Percentiles rank a stretch among this genome's conserved stretches.
Evolutionary conservation across 2,113 vertebrate species (phyloP).

Genomic region (Columba livia): DNA sequence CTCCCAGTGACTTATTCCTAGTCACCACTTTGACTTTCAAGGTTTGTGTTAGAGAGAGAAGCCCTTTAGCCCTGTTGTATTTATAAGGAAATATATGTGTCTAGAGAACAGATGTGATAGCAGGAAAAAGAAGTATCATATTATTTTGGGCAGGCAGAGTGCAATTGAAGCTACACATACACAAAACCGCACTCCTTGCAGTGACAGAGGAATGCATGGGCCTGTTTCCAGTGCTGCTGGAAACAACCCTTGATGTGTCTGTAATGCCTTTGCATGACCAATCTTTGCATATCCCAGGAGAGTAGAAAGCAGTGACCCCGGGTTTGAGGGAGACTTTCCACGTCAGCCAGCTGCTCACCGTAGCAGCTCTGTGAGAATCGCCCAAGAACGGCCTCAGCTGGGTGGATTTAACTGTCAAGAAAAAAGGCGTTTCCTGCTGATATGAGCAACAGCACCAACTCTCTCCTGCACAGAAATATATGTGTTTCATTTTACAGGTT

Average conservation of each 20-base stretch:
- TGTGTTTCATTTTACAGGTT: background rate
- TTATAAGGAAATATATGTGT: background rate
- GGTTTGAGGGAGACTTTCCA: background rate
- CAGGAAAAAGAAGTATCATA: background rate
- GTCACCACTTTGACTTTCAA: background rate
- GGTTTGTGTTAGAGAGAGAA: background rate
- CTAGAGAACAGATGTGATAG: background rate
- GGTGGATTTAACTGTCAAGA: constrained; percentile 4
- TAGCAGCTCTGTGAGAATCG: background rate
- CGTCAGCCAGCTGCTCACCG: background rate
- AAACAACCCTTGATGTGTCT: background rate
- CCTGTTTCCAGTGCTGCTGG: background rate
- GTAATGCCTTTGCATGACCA: background rate
- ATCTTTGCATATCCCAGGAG: background rate
- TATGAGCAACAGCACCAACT: background rate
- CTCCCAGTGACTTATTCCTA: background rate
- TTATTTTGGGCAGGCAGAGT: background rate
- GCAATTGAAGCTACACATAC: background rate
- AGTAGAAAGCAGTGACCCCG: background rate
- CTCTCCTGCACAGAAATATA: background rate
- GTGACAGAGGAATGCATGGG: background rate
- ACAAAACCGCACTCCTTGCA: background rate
- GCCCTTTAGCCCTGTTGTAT: background rate
- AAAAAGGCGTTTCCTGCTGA: background rate
- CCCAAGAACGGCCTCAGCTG: background rate